Conservation (phyloP, 2,797 vertebrate genomes). For the Macropodus opercularis region DNA sequence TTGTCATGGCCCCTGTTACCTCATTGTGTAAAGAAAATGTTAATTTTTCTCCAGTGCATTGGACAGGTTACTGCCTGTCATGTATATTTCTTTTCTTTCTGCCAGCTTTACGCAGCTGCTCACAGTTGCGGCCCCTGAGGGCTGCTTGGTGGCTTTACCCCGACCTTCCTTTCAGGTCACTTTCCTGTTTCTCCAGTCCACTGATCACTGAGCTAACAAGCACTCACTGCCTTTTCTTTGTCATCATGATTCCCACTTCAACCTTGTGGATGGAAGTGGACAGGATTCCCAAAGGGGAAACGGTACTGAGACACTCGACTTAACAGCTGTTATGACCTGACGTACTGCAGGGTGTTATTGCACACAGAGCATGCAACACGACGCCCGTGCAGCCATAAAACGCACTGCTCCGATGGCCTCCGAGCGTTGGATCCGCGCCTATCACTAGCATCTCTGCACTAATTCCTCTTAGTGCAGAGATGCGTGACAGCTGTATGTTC, state of each 20-base stretch:
- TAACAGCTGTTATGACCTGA: slow-evolving; percentile 36
- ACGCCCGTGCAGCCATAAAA: slow-evolving; percentile 17
- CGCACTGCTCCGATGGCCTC: slow-evolving; percentile 25
- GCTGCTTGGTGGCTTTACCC: slow-evolving; percentile 45
- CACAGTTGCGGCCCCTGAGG: slow-evolving; percentile 38
- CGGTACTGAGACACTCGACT: slow-evolving; percentile 30
- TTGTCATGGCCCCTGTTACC: slow-evolving; percentile 46
- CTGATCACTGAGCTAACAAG: slow-evolving; percentile 59
- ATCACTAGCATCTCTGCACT: slow-evolving; percentile 22
- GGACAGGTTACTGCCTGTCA: slow-evolving; percentile 13
- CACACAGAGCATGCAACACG: slow-evolving; percentile 26
- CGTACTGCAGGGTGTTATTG: slow-evolving; percentile 36
- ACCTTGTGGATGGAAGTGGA: slow-evolving; percentile 52
- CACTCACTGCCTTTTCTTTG: slow-evolving; percentile 28
- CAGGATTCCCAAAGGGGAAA: slow-evolving; percentile 34
- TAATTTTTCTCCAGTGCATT: slow-evolving; percentile 36
- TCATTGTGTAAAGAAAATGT: slow-evolving; percentile 35
- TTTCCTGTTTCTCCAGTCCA: slow-evolving; percentile 39
- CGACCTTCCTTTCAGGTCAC: slow-evolving; percentile 67
- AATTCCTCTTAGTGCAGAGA: slow-evolving; percentile 43
- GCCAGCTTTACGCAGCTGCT: slow-evolving; percentile 39
- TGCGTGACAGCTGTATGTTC: slow-evolving; percentile 43
- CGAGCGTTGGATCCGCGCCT: slow-evolving; percentile 8
- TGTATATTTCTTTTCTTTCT: slow-evolving; percentile 3
- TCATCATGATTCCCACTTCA: slow-evolving; percentile 42